Evolutionary conservation across 2,888 invertebrate genomes (phyloP), one percentile per base, ranked within the genome.

Genomic region (Cheilosia vulpina): DNA sequence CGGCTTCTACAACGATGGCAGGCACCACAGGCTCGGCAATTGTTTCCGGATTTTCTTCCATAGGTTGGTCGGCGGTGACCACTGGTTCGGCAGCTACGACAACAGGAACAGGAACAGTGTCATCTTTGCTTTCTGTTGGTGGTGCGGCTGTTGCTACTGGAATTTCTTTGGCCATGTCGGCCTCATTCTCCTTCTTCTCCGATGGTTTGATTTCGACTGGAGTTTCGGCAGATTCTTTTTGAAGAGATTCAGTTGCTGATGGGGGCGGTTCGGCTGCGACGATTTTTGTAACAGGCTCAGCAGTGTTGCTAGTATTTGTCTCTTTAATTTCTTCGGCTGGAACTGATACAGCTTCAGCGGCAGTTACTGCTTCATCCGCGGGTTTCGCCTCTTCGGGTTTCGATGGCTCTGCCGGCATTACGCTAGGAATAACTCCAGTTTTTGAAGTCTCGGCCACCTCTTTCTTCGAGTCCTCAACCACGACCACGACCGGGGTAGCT

Each of bases 31-130:
- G 81, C 9, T 85, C 87, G 53, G 66, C 63, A 69, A 85, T 76
- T 17, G 68, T 60, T 60, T 84, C 81, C 9, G 52, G 53, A 47
- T 79, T 72, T 65, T 90, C 90, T 4, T 89, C 90, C 89, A 89
- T 91, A 0, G 91, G 91, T 66, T 91, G 90, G 17, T 87, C 84
- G 41, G 62, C 52, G 11, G 62, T 55, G 31, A 72, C 45, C 21
- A 27, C 27, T 57, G 77, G 65, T 11, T 60, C 69, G 4, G 45
- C 38, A 13, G 17, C 41, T 24, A 57, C 41, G 19, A 50, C 63
- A 38, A 38, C 38, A 38, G 38, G 38, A 38, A 38, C 38, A 4
- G 87, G 71, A 41, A 41, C 43, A 15, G 13, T 31, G 1, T 50
- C 41, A 27, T 21, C 63, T 34, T 31, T 55, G 55, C 27, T 62